Percentiles rank a stretch among this genome's conserved stretches.
Evolutionary conservation across 2,797 vertebrate genomes (phyloP).

Genomic region (Lagocephalus sceleratus): DNA sequence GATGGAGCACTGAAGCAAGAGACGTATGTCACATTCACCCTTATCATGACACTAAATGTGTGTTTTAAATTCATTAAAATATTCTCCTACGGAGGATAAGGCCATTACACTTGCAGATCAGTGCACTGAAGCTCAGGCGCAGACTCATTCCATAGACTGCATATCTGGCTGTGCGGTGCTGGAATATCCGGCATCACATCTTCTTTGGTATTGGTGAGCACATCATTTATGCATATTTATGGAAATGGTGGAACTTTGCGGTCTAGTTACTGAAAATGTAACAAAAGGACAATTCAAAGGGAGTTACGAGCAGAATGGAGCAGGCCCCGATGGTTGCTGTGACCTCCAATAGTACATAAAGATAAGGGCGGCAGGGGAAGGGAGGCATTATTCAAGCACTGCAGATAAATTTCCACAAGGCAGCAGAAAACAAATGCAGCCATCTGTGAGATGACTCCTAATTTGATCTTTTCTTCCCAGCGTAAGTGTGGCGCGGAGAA

Average conservation of each 20-base stretch:
- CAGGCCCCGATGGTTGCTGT: neutral
- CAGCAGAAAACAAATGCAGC: constrained; percentile 33
- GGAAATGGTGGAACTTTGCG: constrained; percentile 52
- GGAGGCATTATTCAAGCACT: constrained; percentile 40
- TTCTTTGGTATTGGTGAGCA: constrained; percentile 60
- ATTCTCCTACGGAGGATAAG: constrained; percentile 51
- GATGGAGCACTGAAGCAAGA: too few relatives aligned
- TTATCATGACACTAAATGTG: too few relatives aligned
- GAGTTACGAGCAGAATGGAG: too few relatives aligned
- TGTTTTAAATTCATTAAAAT: constrained; percentile 60
- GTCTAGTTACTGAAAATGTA: constrained; percentile 45
- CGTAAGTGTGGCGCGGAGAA: constrained; percentile 31
- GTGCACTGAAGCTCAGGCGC: constrained; percentile 34
- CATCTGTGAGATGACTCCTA: constrained; percentile 32
- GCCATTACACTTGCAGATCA: constrained; percentile 68
- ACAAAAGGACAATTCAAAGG: constrained; percentile 9
- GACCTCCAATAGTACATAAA: constrained; percentile 11
- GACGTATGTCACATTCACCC: too few relatives aligned
- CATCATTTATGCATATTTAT: constrained; percentile 28
- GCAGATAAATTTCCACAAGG: constrained; percentile 45
- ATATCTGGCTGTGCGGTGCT: constrained; percentile 53
- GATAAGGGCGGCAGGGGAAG: too few relatives aligned
- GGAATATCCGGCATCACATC: constrained; percentile 58
- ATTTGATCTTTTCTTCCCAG: constrained; percentile 45
- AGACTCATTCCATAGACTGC: constrained; percentile 44